Percentiles rank a stretch among this genome's conserved stretches.
These are phyloP conservation scores for Gambusia holbrooki DNA, from an alignment of 2,113 vertebrate genomes.

Conservation along the genomic window DNA sequence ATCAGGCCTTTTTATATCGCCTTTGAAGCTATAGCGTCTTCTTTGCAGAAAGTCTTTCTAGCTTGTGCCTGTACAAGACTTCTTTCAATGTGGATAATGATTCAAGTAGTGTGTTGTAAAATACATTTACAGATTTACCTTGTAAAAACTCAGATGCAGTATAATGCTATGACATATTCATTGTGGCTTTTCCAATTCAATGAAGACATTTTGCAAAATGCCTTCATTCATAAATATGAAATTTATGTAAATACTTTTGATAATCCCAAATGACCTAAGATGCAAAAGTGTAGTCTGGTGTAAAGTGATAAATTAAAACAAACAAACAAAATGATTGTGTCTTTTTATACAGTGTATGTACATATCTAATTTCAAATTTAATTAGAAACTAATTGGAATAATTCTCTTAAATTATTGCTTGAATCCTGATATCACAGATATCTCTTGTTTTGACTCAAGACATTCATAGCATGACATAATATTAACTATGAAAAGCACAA, in stretches of 20 bases:
- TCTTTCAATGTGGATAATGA: neutral
- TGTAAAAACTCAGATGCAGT: neutral
- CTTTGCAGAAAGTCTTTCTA: neutral
- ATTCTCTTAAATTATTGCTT: conserved; percentile 20
- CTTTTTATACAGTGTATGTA: neutral
- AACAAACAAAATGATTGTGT: neutral
- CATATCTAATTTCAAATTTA: neutral
- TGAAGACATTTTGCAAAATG: neutral
- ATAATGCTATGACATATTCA: neutral
- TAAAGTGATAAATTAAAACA: neutral
- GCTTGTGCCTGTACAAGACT: neutral
- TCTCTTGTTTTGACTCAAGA: conserved; percentile 82
- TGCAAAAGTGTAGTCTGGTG: neutral
- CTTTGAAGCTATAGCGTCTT: neutral
- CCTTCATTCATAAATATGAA: no score
- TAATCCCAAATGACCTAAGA: neutral
- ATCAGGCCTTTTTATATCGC: neutral
- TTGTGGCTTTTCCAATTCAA: neutral
- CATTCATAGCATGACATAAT: conserved; percentile 75
- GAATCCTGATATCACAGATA: conserved; percentile 34
- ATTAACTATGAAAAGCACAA: conserved; percentile 73
- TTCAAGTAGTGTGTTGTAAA: neutral
- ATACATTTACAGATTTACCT: neutral
- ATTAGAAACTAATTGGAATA: conserved; percentile 32
- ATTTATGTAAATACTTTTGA: neutral